Base-by-base conservation (phyloP, 2,113 vertebrate genomes). In the Drymodes brunneopygia region DNA sequence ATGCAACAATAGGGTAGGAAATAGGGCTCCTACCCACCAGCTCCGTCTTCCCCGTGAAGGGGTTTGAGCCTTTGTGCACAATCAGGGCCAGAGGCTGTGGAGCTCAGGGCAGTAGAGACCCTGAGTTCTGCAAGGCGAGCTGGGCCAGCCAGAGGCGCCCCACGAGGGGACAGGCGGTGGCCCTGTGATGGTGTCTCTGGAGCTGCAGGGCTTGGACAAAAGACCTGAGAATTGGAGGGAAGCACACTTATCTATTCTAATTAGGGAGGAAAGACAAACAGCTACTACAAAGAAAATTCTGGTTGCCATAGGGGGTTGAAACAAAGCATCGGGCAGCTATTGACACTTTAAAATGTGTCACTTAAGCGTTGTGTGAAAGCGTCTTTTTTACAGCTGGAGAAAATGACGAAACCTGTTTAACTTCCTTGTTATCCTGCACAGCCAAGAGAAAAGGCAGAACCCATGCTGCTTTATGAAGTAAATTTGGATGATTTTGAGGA, bases 1-100 rank as follows among this genome's bases (percentile, higher is more conserved):
- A 38, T 38, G 38, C 38, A 38, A 38, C 38, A 38, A 38, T 38
- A 7, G 21, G n/a, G 15, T 15, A 51, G 44, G 29, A 60, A 81
- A 69, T 17, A 38, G 0, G 5, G 20, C 4, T 77, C n/a, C 53
- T 64, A 31, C 15, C 20, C 57, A 83, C 19, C 31, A 35, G 10
- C 20, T 47, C 33, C 7, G 6, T 24, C 42, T 33, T 9, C 47
- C 10, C 7, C 0, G 0, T 62, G 33, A 45, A 48, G 51, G n/a
- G 8, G 1, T 50, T 66, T 54, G 33, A 75, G 58, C 29, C 53
- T 87, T 60, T 44, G 40, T 62, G 31, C 29, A 20, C 31, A 35
- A 61, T n/a, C 57, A 62, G 42, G 31, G 28, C 56, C 29, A 21
- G 28, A 6, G 14, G 11, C 54, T 64, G 24, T 12, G 29, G 28